Base-by-base conservation (phyloP, 2,888 invertebrate genomes). In the Spatulosminthurus flaviceps region DNA sequence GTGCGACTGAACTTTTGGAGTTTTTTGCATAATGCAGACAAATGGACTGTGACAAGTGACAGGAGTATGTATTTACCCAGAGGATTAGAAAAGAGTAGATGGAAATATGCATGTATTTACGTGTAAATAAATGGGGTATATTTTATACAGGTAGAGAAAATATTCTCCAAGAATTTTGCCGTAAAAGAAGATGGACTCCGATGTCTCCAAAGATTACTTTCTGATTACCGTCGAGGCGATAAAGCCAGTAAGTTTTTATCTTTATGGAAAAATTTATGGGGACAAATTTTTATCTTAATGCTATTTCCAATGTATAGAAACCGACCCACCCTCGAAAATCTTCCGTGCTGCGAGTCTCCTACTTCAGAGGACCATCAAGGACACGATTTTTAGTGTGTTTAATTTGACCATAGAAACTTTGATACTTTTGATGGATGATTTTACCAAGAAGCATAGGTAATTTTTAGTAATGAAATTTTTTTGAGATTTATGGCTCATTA, bases 381-480 rank as follows among this genome's bases (percentile, higher is more conserved):
- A 96, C 87, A 95, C 95, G 87, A 95, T 96, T 21, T 95, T 94
- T 88, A 94, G 94, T 24, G 95, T 95, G 0, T 95, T 95, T 88
- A 94, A 92, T 87, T 90, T 93, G 84, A 94, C 95, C 0, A 94
- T 95, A 79, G 94, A 94, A 87, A 92, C 94, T 0, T 92, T 95
- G 22, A 89, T 93, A 80, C 91, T 93, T 82, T 90, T 95, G 86
- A 94, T 95, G 87, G 91, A 93, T 9, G 94, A 95, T 86, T 95
- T 94, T 87, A 92, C 95, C n/a, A 93, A 92, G 0, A 92, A 92
- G 83, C 86, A 86, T 78, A 92, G 93, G 93, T 93, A 19, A 19
- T n/a, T n/a, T n/a, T 7, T 41, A 41, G 41, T 41, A 41, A 2
- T 4, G 51, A 51, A 34, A 9, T 34, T 34, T 34, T 9, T 9